Evolutionary conservation across 1,140 invertebrate genomes (phyloP).

Genomic region (Papilio machaon): DNA sequence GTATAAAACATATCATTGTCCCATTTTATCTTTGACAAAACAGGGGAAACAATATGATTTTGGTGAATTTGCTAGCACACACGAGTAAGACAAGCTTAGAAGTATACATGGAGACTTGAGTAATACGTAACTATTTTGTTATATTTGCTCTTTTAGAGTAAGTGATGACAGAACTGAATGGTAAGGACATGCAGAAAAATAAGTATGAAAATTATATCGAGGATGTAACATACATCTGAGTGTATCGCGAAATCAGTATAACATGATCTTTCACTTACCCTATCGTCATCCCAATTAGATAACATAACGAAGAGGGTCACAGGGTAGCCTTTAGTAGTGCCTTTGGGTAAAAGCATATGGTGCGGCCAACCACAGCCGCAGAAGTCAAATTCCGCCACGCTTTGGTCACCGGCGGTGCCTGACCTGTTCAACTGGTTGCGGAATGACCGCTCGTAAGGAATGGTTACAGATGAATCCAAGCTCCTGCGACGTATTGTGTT

Average conservation of each 20-base stretch:
- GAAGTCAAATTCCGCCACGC: slow-evolving; percentile 86
- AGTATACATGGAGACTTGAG: no score
- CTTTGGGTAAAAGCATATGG: slow-evolving; percentile 91
- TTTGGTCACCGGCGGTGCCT: slow-evolving; percentile 73
- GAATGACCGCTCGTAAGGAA: slow-evolving; percentile 88
- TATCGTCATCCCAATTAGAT: slow-evolving; percentile 88
- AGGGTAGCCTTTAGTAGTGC: slow-evolving; percentile 85
- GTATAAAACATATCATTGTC: no score
- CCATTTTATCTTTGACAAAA: no score
- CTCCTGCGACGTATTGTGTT: slow-evolving; percentile 85
- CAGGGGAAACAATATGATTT: no score
- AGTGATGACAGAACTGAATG: no score
- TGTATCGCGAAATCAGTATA: neutral
- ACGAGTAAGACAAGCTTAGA: no score
- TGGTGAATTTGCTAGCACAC: no score
- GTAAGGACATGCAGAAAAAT: no score
- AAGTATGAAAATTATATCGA: no score
- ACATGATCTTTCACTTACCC: slow-evolving; percentile 75
- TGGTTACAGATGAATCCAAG: slow-evolving; percentile 86
- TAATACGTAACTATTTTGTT: no score
- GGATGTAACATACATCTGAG: no score
- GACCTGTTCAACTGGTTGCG: slow-evolving; percentile 83
- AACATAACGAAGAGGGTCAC: slow-evolving; percentile 92
- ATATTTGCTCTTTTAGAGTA: no score
- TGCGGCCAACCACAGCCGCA: slow-evolving; percentile 95